Evolutionary conservation across 1,140 invertebrate genomes (phyloP), one percentile per base, ranked within the genome.

Genomic region (Holcopasites calliopsidis): DNA sequence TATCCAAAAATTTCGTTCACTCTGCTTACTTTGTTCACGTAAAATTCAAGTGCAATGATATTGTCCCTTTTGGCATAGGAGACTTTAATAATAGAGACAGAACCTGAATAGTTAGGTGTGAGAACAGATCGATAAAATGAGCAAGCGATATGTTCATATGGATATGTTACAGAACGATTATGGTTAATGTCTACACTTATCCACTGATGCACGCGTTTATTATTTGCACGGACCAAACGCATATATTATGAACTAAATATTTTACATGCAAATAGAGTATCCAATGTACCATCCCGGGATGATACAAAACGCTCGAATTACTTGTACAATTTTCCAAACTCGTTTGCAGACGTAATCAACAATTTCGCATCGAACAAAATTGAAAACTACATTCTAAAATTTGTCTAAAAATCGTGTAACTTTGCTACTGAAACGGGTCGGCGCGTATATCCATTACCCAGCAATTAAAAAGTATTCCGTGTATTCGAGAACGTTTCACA

Each of bases 11-110:
- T 18, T 26, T 3, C 26, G 21, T 44, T 7, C 40, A 10, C 44
- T 8, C n/a, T 6, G 4, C 35, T 60, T 16, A 11, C 3, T n/a
- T 49, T 6, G n/a, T 13, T 38, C 8, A 7, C 21, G 18, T 8
- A 23, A 18, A 47, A 35, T 47, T 60, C 18, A 16, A 0, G 33
- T 28, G 16, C 23, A 6, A 8, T 13, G 18, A 60, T 70, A 70
- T 71, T 49, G 68, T 71, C 55, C 26, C 23, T 28, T 58, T 38
- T 47, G n/a, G n/a, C 33, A 33, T 31, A 49, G 10, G 31, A 71
- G 3, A 61, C 35, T 28, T 11, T 47, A 2, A 61, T 49, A 49
- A 33, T 61, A 61, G 23, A 50, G 16, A 50, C 31, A 61, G 55
- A 71, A 18, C 31, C 40, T n/a, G 55, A 61, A 71, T 61, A 33